A percentile compares a stretch with the other conserved stretches of the same genome.
These are phyloP conservation scores for Falco rusticolus DNA, from an alignment of 2,797 vertebrate species.

Conservation along the genomic window DNA sequence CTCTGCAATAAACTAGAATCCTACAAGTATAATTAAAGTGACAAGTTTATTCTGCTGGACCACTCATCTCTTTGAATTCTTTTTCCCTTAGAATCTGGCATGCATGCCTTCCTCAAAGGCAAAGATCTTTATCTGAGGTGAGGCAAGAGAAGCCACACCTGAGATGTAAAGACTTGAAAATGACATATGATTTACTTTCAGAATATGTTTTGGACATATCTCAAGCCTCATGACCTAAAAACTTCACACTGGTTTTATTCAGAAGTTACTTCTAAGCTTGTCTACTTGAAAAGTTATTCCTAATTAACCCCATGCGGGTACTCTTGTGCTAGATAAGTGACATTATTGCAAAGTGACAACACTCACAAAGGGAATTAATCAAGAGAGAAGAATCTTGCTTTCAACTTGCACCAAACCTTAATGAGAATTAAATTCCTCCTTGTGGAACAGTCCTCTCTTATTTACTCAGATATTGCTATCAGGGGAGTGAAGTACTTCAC, in stretches of 20 bases:
- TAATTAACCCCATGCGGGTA: background rate
- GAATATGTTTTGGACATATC: background rate
- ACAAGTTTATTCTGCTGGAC: background rate
- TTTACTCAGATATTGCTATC: background rate
- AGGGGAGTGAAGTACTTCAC: background rate
- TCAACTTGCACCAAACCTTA: background rate
- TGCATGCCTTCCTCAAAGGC: background rate
- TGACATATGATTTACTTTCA: background rate
- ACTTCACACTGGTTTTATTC: background rate
- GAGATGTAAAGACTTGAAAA: background rate
- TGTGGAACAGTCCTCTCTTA: background rate
- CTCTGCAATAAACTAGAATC: background rate
- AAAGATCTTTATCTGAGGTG: background rate
- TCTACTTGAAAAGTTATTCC: background rate
- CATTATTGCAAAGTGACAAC: background rate
- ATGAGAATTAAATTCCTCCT: background rate
- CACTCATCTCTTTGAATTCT: background rate
- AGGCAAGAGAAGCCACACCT: background rate
- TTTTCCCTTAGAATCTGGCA: background rate
- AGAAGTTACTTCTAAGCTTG: background rate
- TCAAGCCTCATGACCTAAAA: background rate
- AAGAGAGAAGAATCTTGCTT: background rate
- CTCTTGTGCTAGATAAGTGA: background rate
- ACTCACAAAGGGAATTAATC: background rate
- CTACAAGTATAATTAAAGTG: background rate